Base-by-base conservation (phyloP, 2,888 invertebrate species). In the Orchesella flavescens region DNA sequence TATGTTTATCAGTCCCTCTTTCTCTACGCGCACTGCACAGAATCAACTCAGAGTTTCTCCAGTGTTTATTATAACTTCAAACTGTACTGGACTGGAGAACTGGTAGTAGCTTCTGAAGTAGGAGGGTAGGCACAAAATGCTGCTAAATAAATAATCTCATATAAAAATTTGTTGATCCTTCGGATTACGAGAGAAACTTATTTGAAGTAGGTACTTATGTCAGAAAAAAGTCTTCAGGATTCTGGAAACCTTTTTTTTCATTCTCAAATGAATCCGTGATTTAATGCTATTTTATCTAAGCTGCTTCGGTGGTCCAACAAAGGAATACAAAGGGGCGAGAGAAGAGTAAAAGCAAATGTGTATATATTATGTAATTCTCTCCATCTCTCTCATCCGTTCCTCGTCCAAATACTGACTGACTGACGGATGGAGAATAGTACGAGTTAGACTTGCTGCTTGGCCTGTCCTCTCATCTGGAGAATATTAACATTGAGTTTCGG, bases 361-460 rank as follows among this genome's bases (percentile, higher is more conserved):
- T 4, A 66, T 46, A 44, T 46, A 17, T 17, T 65, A 21, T 66
- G 21, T 43, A 43, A 12, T 63, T 66, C 44, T 76, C 66, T 77
- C 76, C 76, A 68, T 77, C 44, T 69, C 68, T 74, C 61, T 24
- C 19, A 12, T 34, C 49, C 57, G 34, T 57, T 79, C 73, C 17
- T 55, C 72, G 65, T 73, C 73, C 43, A 69, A 80, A 80, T 80
- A 80, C 80, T 80, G 80, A 80, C 80, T 80, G 80, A 66, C 44
- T 34, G 80, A 43, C 19, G 23, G 49, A 19, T 68, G 68, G 68
- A 46, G 21, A 68, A 68, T 46, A 43, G 15, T 19, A 57, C 21
- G 61, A 66, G 43, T 43, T 66, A 43, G 19, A 43, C 24, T 46
- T 44, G 17, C 49, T 46, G 53, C 55, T 57, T 19, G 15, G 34